Conservation (phyloP, 2,888 invertebrate species). For the Amphimallon solstitiale region DNA sequence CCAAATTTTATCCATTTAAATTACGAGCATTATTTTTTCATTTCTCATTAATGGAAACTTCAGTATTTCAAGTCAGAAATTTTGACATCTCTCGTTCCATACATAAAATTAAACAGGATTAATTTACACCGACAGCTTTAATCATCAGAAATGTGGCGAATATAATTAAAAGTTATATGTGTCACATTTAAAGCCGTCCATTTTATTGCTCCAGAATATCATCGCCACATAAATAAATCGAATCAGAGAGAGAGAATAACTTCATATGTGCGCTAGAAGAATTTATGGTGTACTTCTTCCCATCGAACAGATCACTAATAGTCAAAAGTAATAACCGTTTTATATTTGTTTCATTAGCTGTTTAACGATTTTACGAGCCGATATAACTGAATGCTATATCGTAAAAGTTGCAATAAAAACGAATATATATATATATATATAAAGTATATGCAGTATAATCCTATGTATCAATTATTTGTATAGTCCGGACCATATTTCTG, state of each 20-base stretch:
- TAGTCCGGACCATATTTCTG: neutral
- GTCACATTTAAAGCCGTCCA: neutral
- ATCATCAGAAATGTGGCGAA: neutral
- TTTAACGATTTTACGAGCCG: slow-evolving; percentile 41
- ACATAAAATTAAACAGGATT: too few species aligned
- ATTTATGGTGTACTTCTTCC: slow-evolving; percentile 20
- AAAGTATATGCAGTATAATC: neutral
- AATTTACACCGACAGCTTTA: too few species aligned
- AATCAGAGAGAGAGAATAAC: slow-evolving; percentile 20
- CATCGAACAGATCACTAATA: slow-evolving; percentile 17
- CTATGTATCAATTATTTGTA: slow-evolving; percentile 14
- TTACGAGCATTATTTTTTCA: too few species aligned
- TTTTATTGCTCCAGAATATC: slow-evolving; percentile 26
- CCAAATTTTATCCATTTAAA: too few species aligned
- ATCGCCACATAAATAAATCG: slow-evolving; percentile 8
- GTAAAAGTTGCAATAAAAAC: slow-evolving; percentile 35
- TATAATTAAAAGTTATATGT: slow-evolving; percentile 8
- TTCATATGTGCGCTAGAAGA: slow-evolving; percentile 7
- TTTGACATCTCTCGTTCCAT: too few species aligned
- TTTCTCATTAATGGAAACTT: too few species aligned
- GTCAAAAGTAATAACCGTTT: slow-evolving; percentile 26
- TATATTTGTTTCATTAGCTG: slow-evolving; percentile 44
- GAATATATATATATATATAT: slow-evolving; percentile 27
- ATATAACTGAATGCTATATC: slow-evolving; percentile 36
- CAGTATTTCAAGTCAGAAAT: too few species aligned